phyloP scores from a whole-genome alignment of 1,140 invertebrate genomes.

The Drosophila aff. region DNA sequence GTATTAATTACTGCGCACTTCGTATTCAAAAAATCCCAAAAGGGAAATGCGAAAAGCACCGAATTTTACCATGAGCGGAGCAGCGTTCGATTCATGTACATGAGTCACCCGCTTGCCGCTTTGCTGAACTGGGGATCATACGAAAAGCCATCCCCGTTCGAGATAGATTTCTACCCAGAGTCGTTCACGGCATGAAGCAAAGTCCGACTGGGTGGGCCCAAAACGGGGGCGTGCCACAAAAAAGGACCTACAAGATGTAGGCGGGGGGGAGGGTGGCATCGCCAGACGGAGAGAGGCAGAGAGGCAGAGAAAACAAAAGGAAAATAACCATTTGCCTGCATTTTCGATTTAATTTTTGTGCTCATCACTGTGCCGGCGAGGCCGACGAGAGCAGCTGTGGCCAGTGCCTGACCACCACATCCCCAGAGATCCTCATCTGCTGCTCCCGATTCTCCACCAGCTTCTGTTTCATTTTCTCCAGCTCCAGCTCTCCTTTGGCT shows the following conservation, averaged over 20 bases:
- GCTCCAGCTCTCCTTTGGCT: conserved; percentile 9
- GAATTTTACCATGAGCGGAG: too few species aligned
- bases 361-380: conserved; percentile 60
- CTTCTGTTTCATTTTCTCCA: conserved; percentile 19
- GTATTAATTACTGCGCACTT: too few species aligned
- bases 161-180: too few species aligned
- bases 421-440: conserved; percentile 51
- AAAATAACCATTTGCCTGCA: conserved; percentile 77
- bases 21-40: too few species aligned
- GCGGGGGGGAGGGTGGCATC: background rate
- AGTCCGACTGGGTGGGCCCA: too few species aligned
- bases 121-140: too few species aligned
- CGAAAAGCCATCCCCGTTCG: too few species aligned
- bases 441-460: conserved; percentile 17
- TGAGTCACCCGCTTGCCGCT: too few species aligned
- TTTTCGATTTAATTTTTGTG: conserved; percentile 80
- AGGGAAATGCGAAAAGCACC: too few species aligned
- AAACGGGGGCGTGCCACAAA: conserved; percentile 13
- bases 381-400: conserved; percentile 52
- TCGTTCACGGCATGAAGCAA: too few species aligned
- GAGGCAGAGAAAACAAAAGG: conserved; percentile 55
- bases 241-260: background rate
- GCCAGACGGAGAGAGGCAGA: background rate
- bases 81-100: too few species aligned
- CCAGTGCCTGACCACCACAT: conserved; percentile 57